These are phyloP conservation scores for Gambelia wislizenii DNA, from an alignment of 2,797 vertebrate genomes.

Conservation along the genomic window DNA sequence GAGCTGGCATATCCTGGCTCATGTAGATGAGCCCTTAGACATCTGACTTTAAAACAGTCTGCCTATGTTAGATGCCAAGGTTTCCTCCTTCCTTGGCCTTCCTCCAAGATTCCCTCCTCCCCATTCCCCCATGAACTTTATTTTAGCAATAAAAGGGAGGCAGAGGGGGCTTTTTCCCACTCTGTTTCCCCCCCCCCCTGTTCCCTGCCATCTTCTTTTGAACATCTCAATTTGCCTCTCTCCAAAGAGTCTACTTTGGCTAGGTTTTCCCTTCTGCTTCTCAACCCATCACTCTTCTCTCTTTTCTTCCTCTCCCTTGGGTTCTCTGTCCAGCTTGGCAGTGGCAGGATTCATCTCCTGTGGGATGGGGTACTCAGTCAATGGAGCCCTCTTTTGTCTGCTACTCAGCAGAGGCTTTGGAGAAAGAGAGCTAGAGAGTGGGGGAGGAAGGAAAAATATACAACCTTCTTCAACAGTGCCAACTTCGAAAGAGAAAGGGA, in stretches of 20 bases:
- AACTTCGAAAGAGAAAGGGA: slow-evolving; percentile 45
- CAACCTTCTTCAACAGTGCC: slow-evolving; percentile 45
- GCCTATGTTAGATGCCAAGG: slow-evolving; percentile 33
- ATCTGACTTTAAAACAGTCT: slow-evolving; percentile 33
- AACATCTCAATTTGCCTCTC: slow-evolving; percentile 71
- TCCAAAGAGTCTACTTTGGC: slow-evolving; percentile 31
- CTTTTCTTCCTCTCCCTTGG: slow-evolving; percentile 51
- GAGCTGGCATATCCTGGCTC: too few species aligned
- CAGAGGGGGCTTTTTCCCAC: slow-evolving; percentile 23
- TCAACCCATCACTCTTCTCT: slow-evolving; percentile 49
- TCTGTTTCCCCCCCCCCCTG: slow-evolving; percentile 56
- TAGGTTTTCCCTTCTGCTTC: background rate
- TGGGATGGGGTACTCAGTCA: slow-evolving; percentile 49
- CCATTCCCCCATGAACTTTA: slow-evolving; percentile 60
- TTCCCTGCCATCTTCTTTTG: slow-evolving; percentile 64
- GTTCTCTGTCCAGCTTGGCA: slow-evolving; percentile 57
- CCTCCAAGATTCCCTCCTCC: slow-evolving; percentile 45
- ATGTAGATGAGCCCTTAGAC: too few species aligned
- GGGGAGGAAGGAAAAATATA: background rate
- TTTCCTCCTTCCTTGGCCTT: slow-evolving; percentile 41
- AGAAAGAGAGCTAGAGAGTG: slow-evolving; percentile 23
- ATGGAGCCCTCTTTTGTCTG: slow-evolving; percentile 58
- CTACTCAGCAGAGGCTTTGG: slow-evolving; percentile 50
- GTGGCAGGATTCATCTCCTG: rapidly evolving
- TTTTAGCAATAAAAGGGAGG: slow-evolving; percentile 13